A percentile compares a stretch with the other conserved stretches of the same genome.
phyloP scores from a whole-genome alignment of 2,113 vertebrate genomes.

The Pterocles gutturalis region DNA sequence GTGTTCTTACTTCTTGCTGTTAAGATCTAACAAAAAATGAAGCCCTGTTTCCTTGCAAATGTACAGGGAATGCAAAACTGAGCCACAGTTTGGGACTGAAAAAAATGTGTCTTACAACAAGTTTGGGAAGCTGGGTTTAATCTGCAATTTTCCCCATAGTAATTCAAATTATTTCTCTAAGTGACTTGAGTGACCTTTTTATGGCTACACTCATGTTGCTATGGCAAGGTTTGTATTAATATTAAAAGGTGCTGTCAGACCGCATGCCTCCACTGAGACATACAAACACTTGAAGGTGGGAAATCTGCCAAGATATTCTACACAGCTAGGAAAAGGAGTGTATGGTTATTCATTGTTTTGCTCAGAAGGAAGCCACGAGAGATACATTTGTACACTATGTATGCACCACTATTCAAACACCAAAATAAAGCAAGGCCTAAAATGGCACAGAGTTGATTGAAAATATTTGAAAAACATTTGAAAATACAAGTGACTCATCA shows the following conservation, averaged over 20 bases:
- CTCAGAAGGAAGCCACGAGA: not conserved
- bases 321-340: slow-evolving; percentile 17
- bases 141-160: not conserved
- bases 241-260: slow-evolving; percentile 57
- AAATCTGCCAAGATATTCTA: slow-evolving; percentile 50
- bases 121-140: slow-evolving; percentile 8
- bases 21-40: not conserved
- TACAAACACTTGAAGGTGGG: not conserved
- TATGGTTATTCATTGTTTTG: slow-evolving; percentile 39
- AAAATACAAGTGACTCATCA: not conserved
- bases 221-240: slow-evolving; percentile 38
- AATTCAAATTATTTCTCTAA: slow-evolving; percentile 7
- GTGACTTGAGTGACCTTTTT: slow-evolving; percentile 22
- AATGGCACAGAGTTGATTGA: not conserved
- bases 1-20: not conserved
- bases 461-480: not conserved
- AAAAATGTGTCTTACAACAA: not conserved
- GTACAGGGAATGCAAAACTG: not conserved
- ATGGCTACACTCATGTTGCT: slow-evolving; percentile 14
- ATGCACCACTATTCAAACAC: not conserved
- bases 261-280: not conserved
- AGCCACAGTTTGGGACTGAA: not conserved
- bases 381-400: not conserved
- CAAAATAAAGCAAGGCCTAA: not conserved
- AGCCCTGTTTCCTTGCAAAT: not conserved